These are phyloP conservation scores for Myotis daubentonii DNA, from an alignment of 2,797 vertebrate species.

Conservation along the genomic window DNA sequence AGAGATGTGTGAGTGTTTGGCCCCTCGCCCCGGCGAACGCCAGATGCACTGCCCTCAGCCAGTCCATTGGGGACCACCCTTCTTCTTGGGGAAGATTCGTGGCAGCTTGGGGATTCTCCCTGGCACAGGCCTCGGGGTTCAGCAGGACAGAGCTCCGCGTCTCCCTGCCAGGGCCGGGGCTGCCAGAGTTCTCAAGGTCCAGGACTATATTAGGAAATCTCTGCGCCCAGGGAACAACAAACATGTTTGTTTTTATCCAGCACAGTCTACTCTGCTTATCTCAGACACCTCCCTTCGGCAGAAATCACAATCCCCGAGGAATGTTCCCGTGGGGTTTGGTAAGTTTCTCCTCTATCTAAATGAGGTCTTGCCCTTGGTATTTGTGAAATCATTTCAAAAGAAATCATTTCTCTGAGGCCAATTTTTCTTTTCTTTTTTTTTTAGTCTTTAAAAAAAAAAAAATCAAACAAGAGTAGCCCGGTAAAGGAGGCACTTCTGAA, in stretches of 20 bases:
- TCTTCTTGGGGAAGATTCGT: neutral
- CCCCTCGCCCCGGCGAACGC: neutral
- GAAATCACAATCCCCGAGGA: conserved; percentile 36
- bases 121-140: neutral
- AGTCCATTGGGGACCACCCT: rapidly evolving
- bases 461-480: neutral
- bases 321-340: conserved; percentile 12
- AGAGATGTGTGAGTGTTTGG: neutral
- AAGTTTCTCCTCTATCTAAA: conserved; percentile 41
- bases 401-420: conserved; percentile 50
- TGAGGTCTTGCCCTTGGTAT: conserved; percentile 71
- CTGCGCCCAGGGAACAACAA: conserved; percentile 35
- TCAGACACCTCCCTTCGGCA: conserved; percentile 55
- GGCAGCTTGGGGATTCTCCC: neutral
- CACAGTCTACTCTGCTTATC: conserved; percentile 55
- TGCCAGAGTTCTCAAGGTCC: conserved; percentile 28
- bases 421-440: no score
- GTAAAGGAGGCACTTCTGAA: neutral
- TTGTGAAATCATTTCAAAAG: conserved; percentile 71
- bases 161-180: neutral
- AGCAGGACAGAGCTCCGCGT: neutral
- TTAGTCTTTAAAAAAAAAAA: neutral
- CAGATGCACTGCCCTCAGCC: rapidly evolving
- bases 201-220: conserved; percentile 62
- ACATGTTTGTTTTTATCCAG: conserved; percentile 53